Base-by-base conservation (phyloP, 1,140 invertebrate species). In the Lepidostoma basale region DNA sequence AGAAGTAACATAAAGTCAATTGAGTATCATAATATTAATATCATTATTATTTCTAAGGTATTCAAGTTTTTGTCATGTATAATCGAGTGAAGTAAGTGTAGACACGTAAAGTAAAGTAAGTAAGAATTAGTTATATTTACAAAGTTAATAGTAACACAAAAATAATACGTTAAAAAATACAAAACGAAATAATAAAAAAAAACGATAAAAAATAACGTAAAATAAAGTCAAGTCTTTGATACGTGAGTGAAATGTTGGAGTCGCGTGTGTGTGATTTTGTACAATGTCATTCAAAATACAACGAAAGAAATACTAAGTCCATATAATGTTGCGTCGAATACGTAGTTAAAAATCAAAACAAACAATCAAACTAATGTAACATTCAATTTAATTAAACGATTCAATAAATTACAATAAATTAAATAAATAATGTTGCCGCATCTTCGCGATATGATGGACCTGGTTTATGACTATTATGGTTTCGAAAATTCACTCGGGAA, bases 401-500 rank as follows among this genome's bases (percentile, higher is more conserved):
- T 71, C 70, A 72, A 72, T 72, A 72, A 72, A 72, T 68, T 72
- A 72, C 33, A 65, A 71, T 68, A 72, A 72, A 68, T 68, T 68
- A 66, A 59, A 72, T 72, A 72, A 72, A 72, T 72, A 72, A 72
- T 62, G 52, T 58, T 64, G 22, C 30, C 33, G 18, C n/a, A 14
- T 3, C 47, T 14, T 26, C 26, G 3, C 18, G 23, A 9, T 12
- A 52, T 14, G 47, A 52, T 26, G 25, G 47, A 8, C 14, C 23
- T 28, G 47, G 25, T 52, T 28, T 52, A 52, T 52, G 47, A 52
- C 47, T 52, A 52, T 52, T 52, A 28, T 52, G 47, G 47, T 59
- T 59, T 22, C 30, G 22, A 39, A 40, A 39, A 39, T 36, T 39
- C 30, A 59, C 54, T 59, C 30, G 36, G 36, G 20, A 58, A 36